Base-by-base conservation (phyloP, 2,888 invertebrate genomes). In the Dryococelus australis region DNA sequence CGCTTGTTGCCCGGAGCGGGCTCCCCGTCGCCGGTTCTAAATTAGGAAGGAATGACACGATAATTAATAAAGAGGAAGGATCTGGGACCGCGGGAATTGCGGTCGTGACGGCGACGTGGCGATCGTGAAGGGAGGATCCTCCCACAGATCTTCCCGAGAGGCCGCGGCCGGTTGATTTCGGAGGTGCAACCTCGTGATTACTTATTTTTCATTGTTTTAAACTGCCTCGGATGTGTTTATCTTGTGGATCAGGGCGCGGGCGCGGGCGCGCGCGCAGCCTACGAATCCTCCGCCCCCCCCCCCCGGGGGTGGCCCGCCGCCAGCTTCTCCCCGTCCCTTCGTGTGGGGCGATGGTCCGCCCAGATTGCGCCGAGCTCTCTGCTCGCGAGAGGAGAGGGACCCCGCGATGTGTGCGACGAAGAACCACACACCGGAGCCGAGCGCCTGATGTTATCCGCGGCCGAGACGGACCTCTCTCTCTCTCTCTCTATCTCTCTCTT, bases 161-260 rank as follows among this genome's bases (percentile, higher is more conserved):
- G 35, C 80, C 13, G 26, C 26, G 28, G 28, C 80, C 26, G 0
- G 24, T 12, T 27, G 83, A 83, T 27, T 35, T 10, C 83, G 10
- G 83, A 83, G 83, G 83, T 83, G 83, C 43, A 83, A 83, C 27
- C 35, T 24, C 28, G 35, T 35, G 83, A 83, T 83, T 83, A 28
- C 83, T 83, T 83, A 35, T 83, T 83, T 83, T 83, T 83, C 83
- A 83, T 83, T 83, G 83, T 83, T 83, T 83, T 83, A 83, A 83
- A 83, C 43, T 83, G 43, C 65, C 65, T 65, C 10, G 8, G 80
- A 83, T 83, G 83, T 83, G 43, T 83, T 83, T 83, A 83, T 83
- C 83, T 83, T 35, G 83, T 35, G 24, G 35, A 83, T 83, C 83
- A 65, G 65, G 65, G 65, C n/a, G 65, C n/a, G n/a, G n/a, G n/a